A percentile compares a stretch with the other conserved stretches of the same genome.
These are phyloP conservation scores for Tympanoctomys barrerae DNA, from an alignment of 2,797 vertebrate genomes.

Conservation along the genomic window DNA sequence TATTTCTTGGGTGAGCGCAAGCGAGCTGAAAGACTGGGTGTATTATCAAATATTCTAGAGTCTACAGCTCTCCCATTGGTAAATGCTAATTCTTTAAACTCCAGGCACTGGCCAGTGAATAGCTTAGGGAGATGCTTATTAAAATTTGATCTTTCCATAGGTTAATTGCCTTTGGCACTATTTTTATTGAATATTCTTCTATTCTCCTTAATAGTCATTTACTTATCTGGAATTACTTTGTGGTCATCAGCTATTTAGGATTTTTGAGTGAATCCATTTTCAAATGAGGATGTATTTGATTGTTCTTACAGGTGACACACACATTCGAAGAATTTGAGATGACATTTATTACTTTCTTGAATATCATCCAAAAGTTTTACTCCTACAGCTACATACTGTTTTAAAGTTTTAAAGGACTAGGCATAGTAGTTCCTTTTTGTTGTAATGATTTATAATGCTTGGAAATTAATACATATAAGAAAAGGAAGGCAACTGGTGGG, in stretches of 20 bases:
- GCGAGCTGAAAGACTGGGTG: not conserved
- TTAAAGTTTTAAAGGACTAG: conserved; percentile 58
- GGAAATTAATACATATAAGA: not conserved
- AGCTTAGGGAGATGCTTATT: not conserved
- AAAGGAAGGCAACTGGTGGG: not conserved
- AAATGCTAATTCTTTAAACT: not conserved
- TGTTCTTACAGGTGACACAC: conserved; percentile 39
- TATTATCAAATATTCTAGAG: not conserved
- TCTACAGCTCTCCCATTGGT: not conserved
- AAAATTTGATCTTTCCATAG: not conserved
- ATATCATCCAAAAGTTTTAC: conserved; percentile 64
- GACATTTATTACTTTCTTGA: conserved; percentile 38
- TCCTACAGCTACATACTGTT: conserved; percentile 52
- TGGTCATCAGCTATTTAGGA: conserved; percentile 58
- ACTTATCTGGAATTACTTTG: conserved; percentile 30
- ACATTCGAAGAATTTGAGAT: conserved; percentile 39
- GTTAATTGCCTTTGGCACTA: not conserved
- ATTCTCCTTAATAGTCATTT: conserved; percentile 26
- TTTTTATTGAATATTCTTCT: not conserved
- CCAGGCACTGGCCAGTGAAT: too few species aligned
- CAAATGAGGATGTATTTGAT: conserved; percentile 20
- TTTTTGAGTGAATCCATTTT: conserved; percentile 27
- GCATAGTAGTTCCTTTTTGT: not conserved
- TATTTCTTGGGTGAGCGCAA: not conserved
- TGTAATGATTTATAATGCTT: not conserved